A percentile compares a stretch with the other conserved stretches of the same genome.
Conservation (phyloP, 2,113 vertebrate species). For the Aegypius monachus region DNA sequence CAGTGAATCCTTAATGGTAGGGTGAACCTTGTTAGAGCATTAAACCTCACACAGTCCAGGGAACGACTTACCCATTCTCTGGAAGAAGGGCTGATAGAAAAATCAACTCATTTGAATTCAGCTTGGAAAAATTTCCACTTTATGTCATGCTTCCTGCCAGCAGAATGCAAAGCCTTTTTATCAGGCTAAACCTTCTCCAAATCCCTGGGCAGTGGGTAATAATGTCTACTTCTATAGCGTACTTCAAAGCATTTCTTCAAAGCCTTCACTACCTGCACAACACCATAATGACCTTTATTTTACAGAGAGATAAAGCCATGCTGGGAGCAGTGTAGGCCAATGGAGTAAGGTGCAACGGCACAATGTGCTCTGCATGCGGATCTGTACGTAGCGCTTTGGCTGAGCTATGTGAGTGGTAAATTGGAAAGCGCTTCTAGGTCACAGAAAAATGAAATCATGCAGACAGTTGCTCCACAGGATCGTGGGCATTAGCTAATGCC, state of each 20-base stretch:
- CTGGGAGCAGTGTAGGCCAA: neutral
- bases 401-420: neutral
- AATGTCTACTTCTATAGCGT: constrained; percentile 4
- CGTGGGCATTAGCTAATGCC: neutral
- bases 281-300: constrained; percentile 38
- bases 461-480: neutral
- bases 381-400: rapidly evolving
- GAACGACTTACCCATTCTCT: neutral
- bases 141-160: constrained; percentile 37
- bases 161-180: constrained; percentile 53
- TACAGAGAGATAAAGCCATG: neutral
- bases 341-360: neutral
- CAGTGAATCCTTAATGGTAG: neutral
- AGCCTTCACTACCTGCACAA: neutral
- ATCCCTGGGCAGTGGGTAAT: constrained; percentile 51
- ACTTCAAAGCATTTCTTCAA: constrained; percentile 52
- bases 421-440: neutral
- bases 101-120: constrained; percentile 52
- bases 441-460: neutral
- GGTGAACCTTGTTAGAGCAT: neutral
- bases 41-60: neutral
- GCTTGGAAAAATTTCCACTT: constrained; percentile 44
- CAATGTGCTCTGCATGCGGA: neutral
- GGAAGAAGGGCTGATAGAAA: constrained; percentile 8
- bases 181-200: constrained; percentile 45